Percentiles rank a stretch among this genome's conserved stretches.
phyloP scores from a whole-genome alignment of 1,140 invertebrate species.

The Drosophila tropicalis region DNA sequence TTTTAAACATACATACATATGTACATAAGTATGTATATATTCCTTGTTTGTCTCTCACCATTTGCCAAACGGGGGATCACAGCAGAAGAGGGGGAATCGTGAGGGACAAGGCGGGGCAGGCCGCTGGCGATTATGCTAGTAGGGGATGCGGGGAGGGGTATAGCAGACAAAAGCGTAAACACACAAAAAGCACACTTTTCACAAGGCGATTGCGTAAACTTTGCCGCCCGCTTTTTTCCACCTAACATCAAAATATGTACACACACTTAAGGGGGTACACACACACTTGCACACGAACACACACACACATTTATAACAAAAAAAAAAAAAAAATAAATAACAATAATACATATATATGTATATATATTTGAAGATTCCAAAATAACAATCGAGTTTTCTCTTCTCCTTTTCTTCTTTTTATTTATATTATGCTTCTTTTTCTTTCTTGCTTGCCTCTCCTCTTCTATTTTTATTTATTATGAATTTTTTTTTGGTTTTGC shows the following conservation, averaged over 20 bases:
- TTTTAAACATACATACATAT: constrained; percentile 27
- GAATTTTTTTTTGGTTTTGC: constrained; percentile 35
- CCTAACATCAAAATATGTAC: constrained; percentile 79
- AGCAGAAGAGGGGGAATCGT: background rate
- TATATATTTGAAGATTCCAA: constrained; percentile 61
- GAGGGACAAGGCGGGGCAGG: background rate
- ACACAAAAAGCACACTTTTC: constrained; percentile 78
- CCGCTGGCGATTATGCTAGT: background rate
- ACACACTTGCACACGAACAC: constrained; percentile 30
- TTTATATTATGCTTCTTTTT: constrained; percentile 30
- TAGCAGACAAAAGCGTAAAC: constrained; percentile 64
- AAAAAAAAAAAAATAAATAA: constrained; percentile 2
- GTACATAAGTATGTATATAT: constrained; percentile 50
- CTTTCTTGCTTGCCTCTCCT: constrained; percentile 18
- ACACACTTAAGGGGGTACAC: constrained; percentile 66
- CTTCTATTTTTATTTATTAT: constrained; percentile 54
- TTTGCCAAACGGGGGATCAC: constrained; percentile 35
- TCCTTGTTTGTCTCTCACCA: constrained; percentile 70
- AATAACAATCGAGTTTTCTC: constrained; percentile 63
- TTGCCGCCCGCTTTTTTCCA: constrained; percentile 78
- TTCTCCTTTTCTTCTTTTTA: constrained; percentile 40
- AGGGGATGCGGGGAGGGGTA: background rate
- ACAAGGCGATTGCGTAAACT: constrained; percentile 79
- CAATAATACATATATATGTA: constrained; percentile 30
- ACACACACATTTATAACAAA: constrained; percentile 13